Percentiles rank a stretch among this genome's conserved stretches.
These are phyloP conservation scores for Luperina testacea DNA, from an alignment of 2,888 invertebrate genomes.

Conservation along the genomic window DNA sequence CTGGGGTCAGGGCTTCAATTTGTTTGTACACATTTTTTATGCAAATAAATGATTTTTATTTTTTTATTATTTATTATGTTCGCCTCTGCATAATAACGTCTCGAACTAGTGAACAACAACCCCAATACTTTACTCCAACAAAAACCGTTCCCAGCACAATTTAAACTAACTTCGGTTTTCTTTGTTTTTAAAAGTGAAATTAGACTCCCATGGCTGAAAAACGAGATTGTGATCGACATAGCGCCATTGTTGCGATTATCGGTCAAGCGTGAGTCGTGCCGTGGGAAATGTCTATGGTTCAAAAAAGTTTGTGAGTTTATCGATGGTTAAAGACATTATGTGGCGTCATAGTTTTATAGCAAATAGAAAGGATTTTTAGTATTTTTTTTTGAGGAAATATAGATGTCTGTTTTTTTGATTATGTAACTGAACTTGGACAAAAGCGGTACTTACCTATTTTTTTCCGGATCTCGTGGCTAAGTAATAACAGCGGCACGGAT, in stretches of 20 bases:
- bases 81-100: not conserved
- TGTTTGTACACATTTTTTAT: too few relatives aligned
- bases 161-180: constrained; percentile 52
- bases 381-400: not conserved
- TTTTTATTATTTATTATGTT: not conserved
- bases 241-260: constrained; percentile 63
- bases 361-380: not conserved
- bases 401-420: too few relatives aligned
- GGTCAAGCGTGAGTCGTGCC: constrained; percentile 64
- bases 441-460: too few relatives aligned
- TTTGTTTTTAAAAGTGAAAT: constrained; percentile 72
- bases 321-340: constrained; percentile 50
- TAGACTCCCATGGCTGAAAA: constrained; percentile 68
- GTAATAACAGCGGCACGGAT: too few relatives aligned
- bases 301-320: constrained; percentile 49
- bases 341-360: not conserved
- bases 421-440: too few relatives aligned
- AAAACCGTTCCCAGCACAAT: constrained; percentile 59
- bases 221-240: constrained; percentile 67
- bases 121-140: constrained; percentile 41
- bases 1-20: too few relatives aligned
- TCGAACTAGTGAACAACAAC: constrained; percentile 23
- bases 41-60: too few relatives aligned
- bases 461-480: too few relatives aligned
- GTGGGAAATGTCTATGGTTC: constrained; percentile 52